Evolutionary conservation across 2,113 vertebrate species (phyloP).

Genomic region (Oncorhynchus masou): DNA sequence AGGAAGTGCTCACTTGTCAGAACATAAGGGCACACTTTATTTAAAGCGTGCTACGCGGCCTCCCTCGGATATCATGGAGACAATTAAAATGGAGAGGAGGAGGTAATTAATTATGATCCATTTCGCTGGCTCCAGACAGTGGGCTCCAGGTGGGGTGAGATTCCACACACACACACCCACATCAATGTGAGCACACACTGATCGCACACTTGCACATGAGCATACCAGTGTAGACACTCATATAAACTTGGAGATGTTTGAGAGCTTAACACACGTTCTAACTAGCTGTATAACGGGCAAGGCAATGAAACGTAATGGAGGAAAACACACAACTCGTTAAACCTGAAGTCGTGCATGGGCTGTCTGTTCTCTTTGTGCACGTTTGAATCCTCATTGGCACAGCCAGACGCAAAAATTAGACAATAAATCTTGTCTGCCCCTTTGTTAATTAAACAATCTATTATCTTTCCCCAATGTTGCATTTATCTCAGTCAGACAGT

Average conservation of each 20-base stretch:
- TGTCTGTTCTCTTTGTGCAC: conserved; percentile 17
- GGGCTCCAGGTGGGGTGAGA: neutral
- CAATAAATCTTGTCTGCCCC: conserved; percentile 42
- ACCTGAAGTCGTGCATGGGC: conserved; percentile 11
- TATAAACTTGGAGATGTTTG: neutral
- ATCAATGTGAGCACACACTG: too few relatives aligned
- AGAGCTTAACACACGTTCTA: too few relatives aligned
- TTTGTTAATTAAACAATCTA: conserved; percentile 47
- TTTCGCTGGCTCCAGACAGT: neutral
- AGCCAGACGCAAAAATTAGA: conserved; percentile 43
- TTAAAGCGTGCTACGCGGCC: neutral
- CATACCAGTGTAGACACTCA: neutral
- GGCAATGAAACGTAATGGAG: conserved; percentile 5
- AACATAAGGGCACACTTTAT: conserved; percentile 10
- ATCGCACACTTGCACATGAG: neutral
- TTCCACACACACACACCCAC: neutral
- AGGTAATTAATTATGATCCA: conserved; percentile 14
- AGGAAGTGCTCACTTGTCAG: conserved; percentile 16
- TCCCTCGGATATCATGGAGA: conserved; percentile 6
- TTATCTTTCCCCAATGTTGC: conserved; percentile 32
- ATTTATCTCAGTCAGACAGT: conserved; percentile 43
- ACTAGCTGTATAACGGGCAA: neutral
- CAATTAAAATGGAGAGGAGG: conserved; percentile 26
- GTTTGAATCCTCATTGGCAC: conserved; percentile 35
- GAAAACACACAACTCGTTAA: conserved; percentile 30